Evolutionary conservation across 1,140 invertebrate genomes (phyloP).

Genomic region (Drosophila grimshawi): DNA sequence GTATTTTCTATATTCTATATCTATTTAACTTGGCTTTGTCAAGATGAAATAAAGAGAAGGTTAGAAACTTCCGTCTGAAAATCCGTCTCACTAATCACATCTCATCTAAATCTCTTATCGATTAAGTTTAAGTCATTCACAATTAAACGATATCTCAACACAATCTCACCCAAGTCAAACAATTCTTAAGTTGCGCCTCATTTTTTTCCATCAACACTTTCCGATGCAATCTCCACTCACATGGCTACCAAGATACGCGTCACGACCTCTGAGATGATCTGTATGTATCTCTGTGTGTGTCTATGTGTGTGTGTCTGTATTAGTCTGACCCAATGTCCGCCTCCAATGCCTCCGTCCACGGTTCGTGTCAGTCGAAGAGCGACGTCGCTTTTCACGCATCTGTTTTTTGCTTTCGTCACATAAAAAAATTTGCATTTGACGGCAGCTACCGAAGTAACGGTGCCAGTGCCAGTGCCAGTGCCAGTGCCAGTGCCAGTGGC

Average conservation of each 20-base stretch:
- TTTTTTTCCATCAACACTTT: neutral
- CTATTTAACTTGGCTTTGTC: too few species aligned
- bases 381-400: constrained; percentile 37
- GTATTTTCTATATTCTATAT: too few species aligned
- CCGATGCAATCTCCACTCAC: neutral
- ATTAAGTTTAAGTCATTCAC: too few species aligned
- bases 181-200: neutral
- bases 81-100: neutral
- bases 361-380: constrained; percentile 10
- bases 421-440: constrained; percentile 55
- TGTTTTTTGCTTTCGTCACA: constrained; percentile 58
- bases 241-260: constrained; percentile 17
- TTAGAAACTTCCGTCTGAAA: too few species aligned
- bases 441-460: constrained; percentile 33
- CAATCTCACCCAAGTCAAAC: neutral
- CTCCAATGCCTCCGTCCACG: neutral
- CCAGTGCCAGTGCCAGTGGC: constrained; percentile 25
- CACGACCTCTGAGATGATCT: constrained; percentile 16
- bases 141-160: neutral
- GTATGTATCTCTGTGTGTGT: neutral
- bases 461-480: constrained; percentile 22
- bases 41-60: too few species aligned
- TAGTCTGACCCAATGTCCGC: constrained; percentile 33
- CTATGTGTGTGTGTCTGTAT: too few species aligned
- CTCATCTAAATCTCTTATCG: too few species aligned